These are phyloP conservation scores for Euwallacea similis DNA, from an alignment of 1,140 invertebrate species.

Conservation along the genomic window DNA sequence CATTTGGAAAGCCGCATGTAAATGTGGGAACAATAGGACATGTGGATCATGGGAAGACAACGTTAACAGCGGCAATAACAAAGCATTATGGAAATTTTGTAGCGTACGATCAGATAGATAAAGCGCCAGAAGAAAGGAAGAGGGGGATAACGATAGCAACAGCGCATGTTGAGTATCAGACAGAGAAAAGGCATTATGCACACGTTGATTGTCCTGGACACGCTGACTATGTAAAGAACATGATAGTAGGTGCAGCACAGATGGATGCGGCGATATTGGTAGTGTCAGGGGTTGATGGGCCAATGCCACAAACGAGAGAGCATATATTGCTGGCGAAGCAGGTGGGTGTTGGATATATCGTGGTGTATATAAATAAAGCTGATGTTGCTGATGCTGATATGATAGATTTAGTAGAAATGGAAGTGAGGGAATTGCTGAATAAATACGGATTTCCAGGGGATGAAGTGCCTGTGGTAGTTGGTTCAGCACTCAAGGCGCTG, in stretches of 20 bases:
- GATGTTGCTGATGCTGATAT: conserved; percentile 96
- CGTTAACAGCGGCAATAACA: conserved; percentile 97
- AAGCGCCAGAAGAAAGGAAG: conserved; percentile 95
- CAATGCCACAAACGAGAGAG: conserved; percentile 98
- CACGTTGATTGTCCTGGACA: conserved; percentile 98
- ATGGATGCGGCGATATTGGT: conserved; percentile 99
- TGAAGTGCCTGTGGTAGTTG: conserved; percentile 70
- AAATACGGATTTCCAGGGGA: conserved; percentile 94
- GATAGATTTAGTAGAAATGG: conserved; percentile 97
- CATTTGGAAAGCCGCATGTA: conserved; percentile 98
- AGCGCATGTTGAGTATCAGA: conserved; percentile 94
- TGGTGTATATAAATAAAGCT: conserved; percentile 95
- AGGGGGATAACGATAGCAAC: conserved; percentile 98
- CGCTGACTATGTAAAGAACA: conserved; percentile 98
- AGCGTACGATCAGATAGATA: conserved; percentile 92
- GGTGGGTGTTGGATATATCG: conserved; percentile 83
- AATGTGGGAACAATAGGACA: conserved; percentile 99
- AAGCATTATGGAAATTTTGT: conserved; percentile 83
- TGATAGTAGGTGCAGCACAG: conserved; percentile 97
- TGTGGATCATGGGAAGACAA: conserved; percentile 99
- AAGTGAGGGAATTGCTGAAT: conserved; percentile 83
- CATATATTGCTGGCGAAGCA: conserved; percentile 96
- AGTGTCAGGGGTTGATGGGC: conserved; percentile 97
- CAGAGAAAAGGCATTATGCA: conserved; percentile 90
- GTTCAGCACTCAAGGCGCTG: conserved; percentile 91